Percentiles rank a stretch among this genome's conserved stretches.
phyloP scores from a whole-genome alignment of 2,113 vertebrate genomes.

The Oostethus manadensis region DNA sequence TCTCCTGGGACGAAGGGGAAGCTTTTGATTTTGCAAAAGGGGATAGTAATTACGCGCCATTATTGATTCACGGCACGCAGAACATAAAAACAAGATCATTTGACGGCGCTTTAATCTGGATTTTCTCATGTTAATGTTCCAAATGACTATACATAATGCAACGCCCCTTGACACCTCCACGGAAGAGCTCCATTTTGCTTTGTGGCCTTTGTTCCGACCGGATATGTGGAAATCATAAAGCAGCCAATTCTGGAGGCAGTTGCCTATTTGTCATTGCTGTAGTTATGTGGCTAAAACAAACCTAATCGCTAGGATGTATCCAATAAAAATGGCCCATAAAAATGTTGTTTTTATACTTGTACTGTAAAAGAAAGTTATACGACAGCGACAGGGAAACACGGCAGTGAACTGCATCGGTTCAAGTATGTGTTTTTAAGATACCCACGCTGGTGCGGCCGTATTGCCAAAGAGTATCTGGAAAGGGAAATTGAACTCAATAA shows the following conservation, averaged over 20 bases:
- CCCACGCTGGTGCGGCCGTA: conserved; percentile 17
- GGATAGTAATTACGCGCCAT: conserved; percentile 2
- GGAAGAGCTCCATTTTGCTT: background rate
- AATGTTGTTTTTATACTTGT: no score
- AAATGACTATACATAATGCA: background rate
- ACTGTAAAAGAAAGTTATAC: no score
- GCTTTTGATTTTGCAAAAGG: background rate
- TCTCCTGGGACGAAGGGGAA: conserved; percentile 11
- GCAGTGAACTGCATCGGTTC: no score
- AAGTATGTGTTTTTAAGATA: no score
- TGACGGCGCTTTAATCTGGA: background rate
- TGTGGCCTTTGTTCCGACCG: background rate
- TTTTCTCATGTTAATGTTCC: background rate
- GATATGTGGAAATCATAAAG: background rate
- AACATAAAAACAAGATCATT: conserved; percentile 1
- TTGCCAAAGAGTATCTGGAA: conserved; percentile 47
- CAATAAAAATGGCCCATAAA: no score
- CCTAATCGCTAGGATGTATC: background rate
- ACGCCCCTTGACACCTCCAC: background rate
- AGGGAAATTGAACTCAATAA: conserved; percentile 64
- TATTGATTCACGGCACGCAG: background rate
- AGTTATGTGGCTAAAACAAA: background rate
- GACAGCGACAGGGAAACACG: no score
- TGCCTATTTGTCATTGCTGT: background rate
- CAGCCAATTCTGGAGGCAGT: background rate